phyloP scores from a whole-genome alignment of 2,888 invertebrate genomes.

The Schizaphis graminum region DNA sequence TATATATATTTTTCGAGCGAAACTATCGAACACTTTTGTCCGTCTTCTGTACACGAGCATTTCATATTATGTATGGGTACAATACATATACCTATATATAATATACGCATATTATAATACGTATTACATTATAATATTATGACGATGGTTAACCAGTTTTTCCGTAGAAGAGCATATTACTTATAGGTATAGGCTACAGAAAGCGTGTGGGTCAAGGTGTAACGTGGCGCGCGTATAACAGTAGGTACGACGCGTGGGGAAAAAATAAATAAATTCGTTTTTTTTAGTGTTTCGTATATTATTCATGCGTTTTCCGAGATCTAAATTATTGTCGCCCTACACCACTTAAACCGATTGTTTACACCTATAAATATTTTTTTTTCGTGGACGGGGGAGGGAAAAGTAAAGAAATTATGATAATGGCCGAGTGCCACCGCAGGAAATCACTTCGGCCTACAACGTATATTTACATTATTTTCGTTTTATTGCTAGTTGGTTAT shows the following conservation, averaged over 20 bases:
- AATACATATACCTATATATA: background rate
- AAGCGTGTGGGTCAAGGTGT: constrained; percentile 48
- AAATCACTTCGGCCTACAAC: constrained; percentile 30
- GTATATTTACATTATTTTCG: constrained; percentile 56
- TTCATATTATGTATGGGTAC: background rate
- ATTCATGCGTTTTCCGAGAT: background rate
- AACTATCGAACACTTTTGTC: background rate
- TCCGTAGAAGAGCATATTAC: background rate
- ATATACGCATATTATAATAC: background rate
- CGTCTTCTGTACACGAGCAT: background rate
- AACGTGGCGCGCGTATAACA: background rate
- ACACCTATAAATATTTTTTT: constrained; percentile 53
- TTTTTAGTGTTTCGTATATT: constrained; percentile 48
- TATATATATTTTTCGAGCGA: background rate
- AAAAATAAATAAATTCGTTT: constrained; percentile 49
- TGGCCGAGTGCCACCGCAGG: constrained; percentile 56
- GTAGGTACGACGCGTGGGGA: background rate
- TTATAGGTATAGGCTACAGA: background rate
- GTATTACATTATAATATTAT: background rate
- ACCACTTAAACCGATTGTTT: constrained; percentile 55
- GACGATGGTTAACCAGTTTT: constrained; percentile 46
- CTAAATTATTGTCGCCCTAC: constrained; percentile 52
- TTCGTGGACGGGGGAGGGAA: background rate
- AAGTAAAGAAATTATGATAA: constrained; percentile 52
- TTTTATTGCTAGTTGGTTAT: constrained; percentile 39